Conservation (phyloP, 2,888 invertebrate species). For the Chymomyza procnemis region DNA sequence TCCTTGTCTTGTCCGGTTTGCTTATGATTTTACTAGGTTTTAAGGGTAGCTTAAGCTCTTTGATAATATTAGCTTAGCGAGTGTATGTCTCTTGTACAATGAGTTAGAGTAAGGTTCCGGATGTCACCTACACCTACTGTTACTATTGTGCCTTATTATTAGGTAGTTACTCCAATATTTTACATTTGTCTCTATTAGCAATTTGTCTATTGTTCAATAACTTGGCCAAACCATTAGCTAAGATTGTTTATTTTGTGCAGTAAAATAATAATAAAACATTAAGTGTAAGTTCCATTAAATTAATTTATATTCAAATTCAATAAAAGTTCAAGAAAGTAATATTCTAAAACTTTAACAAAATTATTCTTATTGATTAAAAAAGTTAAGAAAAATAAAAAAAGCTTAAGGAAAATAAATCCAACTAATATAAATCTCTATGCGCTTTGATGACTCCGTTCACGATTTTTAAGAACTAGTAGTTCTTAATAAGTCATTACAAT, state of each 20-base stretch:
- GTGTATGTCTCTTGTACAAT: slow-evolving; percentile 31
- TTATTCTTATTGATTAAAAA: no score
- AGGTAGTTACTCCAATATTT: background rate
- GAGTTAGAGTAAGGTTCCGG: slow-evolving; percentile 58
- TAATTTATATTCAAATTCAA: no score
- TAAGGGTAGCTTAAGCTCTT: slow-evolving; percentile 54
- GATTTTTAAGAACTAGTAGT: no score
- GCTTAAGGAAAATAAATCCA: no score
- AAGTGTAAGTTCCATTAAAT: background rate
- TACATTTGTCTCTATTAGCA: background rate
- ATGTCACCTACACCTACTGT: slow-evolving; percentile 36
- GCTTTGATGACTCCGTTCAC: no score
- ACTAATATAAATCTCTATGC: no score
- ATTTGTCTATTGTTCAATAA: background rate
- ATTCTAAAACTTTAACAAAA: no score
- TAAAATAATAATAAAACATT: background rate
- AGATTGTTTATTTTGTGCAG: background rate
- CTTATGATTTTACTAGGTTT: slow-evolving; percentile 66
- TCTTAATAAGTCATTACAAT: no score
- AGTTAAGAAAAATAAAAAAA: no score
- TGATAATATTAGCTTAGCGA: slow-evolving; percentile 7
- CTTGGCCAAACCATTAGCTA: background rate
- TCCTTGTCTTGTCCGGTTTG: background rate
- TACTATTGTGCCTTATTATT: background rate
- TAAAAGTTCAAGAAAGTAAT: no score